Evolutionary conservation across 2,888 invertebrate species (phyloP).

Genomic region (Branchinecta sandiegonensis): DNA sequence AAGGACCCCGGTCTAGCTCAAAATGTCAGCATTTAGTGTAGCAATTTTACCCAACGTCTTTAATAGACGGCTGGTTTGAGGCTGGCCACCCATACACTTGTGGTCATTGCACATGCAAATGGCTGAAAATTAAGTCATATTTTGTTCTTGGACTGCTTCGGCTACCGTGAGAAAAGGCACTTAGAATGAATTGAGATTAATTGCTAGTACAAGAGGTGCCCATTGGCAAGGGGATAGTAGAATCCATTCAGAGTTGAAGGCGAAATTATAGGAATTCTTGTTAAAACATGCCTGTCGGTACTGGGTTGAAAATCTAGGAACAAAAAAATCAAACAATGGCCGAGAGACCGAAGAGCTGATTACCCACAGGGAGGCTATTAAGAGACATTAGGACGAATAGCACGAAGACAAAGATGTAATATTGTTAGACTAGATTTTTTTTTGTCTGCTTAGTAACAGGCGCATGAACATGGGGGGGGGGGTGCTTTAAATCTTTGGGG

Average conservation of each 20-base stretch:
- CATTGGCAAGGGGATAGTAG: not conserved
- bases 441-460: too few species aligned
- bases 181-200: slow-evolving; percentile 7
- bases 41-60: slow-evolving; percentile 12
- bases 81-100: slow-evolving; percentile 5
- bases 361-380: too few species aligned
- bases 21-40: slow-evolving; percentile 1
- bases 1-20: too few species aligned
- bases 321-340: too few species aligned
- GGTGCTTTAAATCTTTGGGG: too few species aligned
- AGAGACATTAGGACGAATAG: too few species aligned
- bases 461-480: too few species aligned
- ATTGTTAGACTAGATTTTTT: too few species aligned
- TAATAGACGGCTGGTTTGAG: not conserved
- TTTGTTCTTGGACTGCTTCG: slow-evolving; percentile 9
- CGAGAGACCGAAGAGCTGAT: too few species aligned
- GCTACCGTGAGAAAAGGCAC: slow-evolving; percentile 17
- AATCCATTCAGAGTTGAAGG: not conserved
- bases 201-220: slow-evolving; percentile 1
- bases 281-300: too few species aligned
- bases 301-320: too few species aligned
- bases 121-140: slow-evolving; percentile 12
- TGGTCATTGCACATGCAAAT: slow-evolving; percentile 15
- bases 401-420: too few species aligned
- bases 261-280: slow-evolving; percentile 14